Base-by-base conservation (phyloP, 2,113 vertebrate species). In the Aldabrachelys gigantea region DNA sequence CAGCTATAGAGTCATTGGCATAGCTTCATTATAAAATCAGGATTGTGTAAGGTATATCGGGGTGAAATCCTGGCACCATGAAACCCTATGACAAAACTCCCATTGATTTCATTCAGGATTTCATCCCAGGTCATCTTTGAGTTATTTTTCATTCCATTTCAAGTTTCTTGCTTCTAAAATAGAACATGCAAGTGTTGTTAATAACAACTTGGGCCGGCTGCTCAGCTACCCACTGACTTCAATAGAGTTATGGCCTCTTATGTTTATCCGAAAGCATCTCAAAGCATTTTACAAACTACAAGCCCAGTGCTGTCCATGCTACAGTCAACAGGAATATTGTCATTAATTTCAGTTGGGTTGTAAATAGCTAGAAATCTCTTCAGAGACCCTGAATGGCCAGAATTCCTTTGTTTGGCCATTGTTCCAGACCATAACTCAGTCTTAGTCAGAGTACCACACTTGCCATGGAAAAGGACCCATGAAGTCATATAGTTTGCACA, bases 1-100 rank as follows among this genome's bases (percentile, higher is more conserved):
- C 3, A 6, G 84, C 85, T 1, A 0, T 78, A 29, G 82, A 86
- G 35, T 29, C 10, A 22, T 88, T 88, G 29, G 7, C 56, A 14
- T 25, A 62, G 16, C 1, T 50, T 89, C 0, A 0, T 88, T 1
- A 53, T 24, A 44, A 44, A 91, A 52, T 80, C 27, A 4, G 0
- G 0, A 0, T 82, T 88, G 92, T 93, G 19, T 79, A 13, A 25
- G 3, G 2, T 3, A 29, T 69, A 59, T 49, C 6, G n/a, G 86
- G 22, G 13, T 14, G 84, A 95, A 89, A 95, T 52, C 31, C 13
- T 82, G 16, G 72, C 49, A 78, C 89, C 38, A 24, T 14, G 35
- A 31, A 69, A 90, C 3, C 82, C 29, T 62, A 59, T 25, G 21
- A 76, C n/a, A 76, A 85, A 95, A 84, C 90, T 84, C 72, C 44